Conservation (phyloP, 2,888 invertebrate genomes). For the Coenonympha glycerion region DNA sequence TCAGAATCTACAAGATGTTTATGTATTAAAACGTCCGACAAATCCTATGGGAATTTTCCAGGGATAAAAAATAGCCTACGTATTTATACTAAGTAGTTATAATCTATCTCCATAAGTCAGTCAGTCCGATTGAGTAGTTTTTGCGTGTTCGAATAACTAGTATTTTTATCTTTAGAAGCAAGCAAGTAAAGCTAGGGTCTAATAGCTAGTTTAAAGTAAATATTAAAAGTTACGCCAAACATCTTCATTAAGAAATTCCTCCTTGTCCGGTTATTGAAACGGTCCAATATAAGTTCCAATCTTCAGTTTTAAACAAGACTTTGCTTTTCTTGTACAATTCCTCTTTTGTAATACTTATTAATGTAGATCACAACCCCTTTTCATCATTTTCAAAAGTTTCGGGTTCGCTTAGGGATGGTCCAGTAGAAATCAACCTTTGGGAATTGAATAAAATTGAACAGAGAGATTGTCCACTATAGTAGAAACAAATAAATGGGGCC, state of each 20-base stretch:
- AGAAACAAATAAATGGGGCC: no score
- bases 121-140: no score
- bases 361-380: slow-evolving; percentile 69
- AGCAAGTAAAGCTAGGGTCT: no score
- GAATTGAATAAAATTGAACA: slow-evolving; percentile 29
- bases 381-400: slow-evolving; percentile 57
- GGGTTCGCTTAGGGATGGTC: slow-evolving; percentile 56
- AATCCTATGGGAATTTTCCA: no score
- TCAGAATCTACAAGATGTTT: no score
- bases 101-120: no score
- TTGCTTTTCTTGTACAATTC: slow-evolving; percentile 71
- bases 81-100: no score
- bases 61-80: no score
- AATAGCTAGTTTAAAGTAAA: slow-evolving; percentile 58
- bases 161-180: no score
- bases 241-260: slow-evolving; percentile 68
- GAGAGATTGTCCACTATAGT: no score
- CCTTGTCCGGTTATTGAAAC: slow-evolving; percentile 62
- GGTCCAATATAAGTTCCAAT: slow-evolving; percentile 61
- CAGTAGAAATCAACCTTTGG: slow-evolving; percentile 54
- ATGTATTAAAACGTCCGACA: no score
- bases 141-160: no score
- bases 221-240: slow-evolving; percentile 61
- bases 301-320: slow-evolving; percentile 65
- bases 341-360: slow-evolving; percentile 69